Evolutionary conservation across 2,888 invertebrate species (phyloP).

Genomic region (Philaethria dido): DNA sequence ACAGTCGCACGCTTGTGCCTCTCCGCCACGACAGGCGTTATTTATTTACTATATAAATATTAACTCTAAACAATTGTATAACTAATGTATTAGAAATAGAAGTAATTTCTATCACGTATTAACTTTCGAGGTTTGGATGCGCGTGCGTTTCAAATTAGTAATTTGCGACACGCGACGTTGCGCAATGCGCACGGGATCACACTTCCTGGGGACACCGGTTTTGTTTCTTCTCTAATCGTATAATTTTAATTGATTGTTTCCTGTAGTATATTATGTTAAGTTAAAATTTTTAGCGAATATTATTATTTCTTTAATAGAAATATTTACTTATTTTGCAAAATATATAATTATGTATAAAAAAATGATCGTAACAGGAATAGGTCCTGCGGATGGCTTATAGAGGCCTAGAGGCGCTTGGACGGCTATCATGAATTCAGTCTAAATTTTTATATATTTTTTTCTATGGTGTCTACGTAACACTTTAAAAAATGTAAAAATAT

Average conservation of each 20-base stretch:
- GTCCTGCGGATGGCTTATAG: no score
- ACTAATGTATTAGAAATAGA: conserved; percentile 37
- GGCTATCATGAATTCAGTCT: no score
- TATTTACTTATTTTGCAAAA: no score
- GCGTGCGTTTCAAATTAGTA: conserved; percentile 40
- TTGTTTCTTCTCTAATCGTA: conserved; percentile 7
- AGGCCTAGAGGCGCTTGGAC: no score
- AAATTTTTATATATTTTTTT: no score
- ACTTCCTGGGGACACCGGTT: conserved; percentile 33
- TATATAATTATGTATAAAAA: no score
- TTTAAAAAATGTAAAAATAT: no score
- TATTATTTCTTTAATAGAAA: no score
- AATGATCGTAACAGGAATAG: no score
- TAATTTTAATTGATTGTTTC: neutral
- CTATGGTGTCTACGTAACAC: no score
- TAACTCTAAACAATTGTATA: conserved; percentile 32
- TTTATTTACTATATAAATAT: conserved; percentile 10
- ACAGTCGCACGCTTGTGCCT: no score
- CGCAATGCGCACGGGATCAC: conserved; percentile 36
- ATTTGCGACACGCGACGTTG: conserved; percentile 40
- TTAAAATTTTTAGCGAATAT: neutral
- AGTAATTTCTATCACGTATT: conserved; percentile 45
- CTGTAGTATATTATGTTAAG: neutral
- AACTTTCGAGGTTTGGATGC: conserved; percentile 44
- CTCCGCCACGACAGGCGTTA: no score